These are phyloP conservation scores for Drosophila takahashii DNA, from an alignment of 1,140 invertebrate genomes.

Conservation along the genomic window DNA sequence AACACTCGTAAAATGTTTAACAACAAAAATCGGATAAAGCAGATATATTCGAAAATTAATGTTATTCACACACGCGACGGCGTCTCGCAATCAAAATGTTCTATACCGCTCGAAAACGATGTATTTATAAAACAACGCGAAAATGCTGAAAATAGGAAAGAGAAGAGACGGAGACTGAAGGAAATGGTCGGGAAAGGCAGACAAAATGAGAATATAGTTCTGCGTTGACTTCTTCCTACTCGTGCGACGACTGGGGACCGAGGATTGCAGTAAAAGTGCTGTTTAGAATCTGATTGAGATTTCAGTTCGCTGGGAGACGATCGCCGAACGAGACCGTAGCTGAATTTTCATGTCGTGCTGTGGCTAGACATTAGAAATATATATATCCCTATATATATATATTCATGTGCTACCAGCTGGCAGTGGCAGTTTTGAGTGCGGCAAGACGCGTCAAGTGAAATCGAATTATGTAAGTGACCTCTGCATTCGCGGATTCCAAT, in stretches of 20 bases:
- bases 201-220: constrained; percentile 53
- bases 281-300: constrained; percentile 61
- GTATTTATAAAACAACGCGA: constrained; percentile 66
- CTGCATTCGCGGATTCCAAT: constrained; percentile 2
- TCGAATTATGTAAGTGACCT: constrained; percentile 74
- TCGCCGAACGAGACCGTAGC: constrained; percentile 79
- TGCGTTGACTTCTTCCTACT: constrained; percentile 68
- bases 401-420: constrained; percentile 71
- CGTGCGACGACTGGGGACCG: constrained; percentile 37
- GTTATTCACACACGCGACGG: constrained; percentile 40
- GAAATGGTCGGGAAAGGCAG: constrained; percentile 22
- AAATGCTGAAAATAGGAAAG: constrained; percentile 64
- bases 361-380: constrained; percentile 46
- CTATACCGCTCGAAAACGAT: constrained; percentile 21
- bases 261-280: constrained; percentile 69
- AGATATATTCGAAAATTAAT: constrained; percentile 26
- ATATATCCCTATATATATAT: constrained; percentile 58
- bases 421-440: constrained; percentile 75
- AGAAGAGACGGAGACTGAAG: constrained; percentile 26
- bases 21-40: constrained; percentile 47
- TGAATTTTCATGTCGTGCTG: constrained; percentile 69
- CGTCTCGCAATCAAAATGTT: constrained; percentile 36
- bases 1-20: constrained; percentile 46
- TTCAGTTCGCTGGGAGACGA: constrained; percentile 83
- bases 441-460: constrained; percentile 62